Conservation (phyloP, 1,140 invertebrate species). For the Dysdera silvatica region DNA sequence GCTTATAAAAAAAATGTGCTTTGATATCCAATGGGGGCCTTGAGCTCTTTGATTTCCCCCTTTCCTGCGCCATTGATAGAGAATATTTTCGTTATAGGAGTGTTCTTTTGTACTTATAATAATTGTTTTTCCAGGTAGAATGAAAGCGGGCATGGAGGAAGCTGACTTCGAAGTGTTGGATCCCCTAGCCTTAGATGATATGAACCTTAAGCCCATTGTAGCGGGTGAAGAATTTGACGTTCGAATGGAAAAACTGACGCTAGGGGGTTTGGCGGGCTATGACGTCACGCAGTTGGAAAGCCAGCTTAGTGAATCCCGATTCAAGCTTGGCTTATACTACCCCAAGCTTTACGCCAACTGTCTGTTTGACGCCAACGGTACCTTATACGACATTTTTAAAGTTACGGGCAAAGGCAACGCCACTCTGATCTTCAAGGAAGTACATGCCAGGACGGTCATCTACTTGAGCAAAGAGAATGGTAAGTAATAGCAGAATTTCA, state of each 20-base stretch:
- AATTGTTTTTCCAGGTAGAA: too few relatives aligned
- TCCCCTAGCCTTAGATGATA: constrained; percentile 27
- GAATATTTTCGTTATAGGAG: too few relatives aligned
- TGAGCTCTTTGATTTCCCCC: too few relatives aligned
- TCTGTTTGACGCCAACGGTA: constrained; percentile 30
- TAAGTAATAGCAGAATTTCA: too few relatives aligned
- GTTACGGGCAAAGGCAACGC: constrained; percentile 31
- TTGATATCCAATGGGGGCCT: too few relatives aligned
- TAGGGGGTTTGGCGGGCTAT: constrained; percentile 30
- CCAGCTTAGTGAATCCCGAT: constrained; percentile 28
- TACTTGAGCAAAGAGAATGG: constrained; percentile 31
- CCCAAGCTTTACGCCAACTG: constrained; percentile 30
- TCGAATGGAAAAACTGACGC: constrained; percentile 26
- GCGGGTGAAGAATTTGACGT: constrained; percentile 32
- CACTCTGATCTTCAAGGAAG: constrained; percentile 32
- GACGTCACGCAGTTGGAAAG: constrained; percentile 28
- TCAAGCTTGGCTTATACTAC: constrained; percentile 31
- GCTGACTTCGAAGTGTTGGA: constrained; percentile 21
- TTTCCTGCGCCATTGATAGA: too few relatives aligned
- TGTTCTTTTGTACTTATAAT: too few relatives aligned
- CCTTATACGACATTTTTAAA: constrained; percentile 32
- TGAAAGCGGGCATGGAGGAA: constrained; percentile 22
- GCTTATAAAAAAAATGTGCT: too few relatives aligned
- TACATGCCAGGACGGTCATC: constrained; percentile 32
- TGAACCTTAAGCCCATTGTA: constrained; percentile 31